Conservation (phyloP, 2,888 invertebrate genomes). For the Aphrophora alni region DNA sequence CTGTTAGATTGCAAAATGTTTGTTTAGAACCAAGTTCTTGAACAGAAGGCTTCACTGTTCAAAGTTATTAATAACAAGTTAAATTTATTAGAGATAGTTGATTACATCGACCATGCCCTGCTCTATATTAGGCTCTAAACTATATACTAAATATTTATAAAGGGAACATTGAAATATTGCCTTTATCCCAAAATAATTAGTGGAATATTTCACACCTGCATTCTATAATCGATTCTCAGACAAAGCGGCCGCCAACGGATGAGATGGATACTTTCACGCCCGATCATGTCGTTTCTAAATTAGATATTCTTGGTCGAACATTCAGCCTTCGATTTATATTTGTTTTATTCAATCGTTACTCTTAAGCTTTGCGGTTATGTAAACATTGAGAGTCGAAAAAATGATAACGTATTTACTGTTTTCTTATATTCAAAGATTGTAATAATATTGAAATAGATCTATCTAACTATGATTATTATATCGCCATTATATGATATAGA, state of each 20-base stretch:
- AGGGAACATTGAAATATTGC: conserved; percentile 28
- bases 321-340: not conserved
- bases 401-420: no score
- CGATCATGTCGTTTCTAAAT: not conserved
- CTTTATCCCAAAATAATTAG: conserved; percentile 33
- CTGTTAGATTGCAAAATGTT: no score
- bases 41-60: not conserved
- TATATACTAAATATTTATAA: conserved; percentile 39
- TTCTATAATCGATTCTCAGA: conserved; percentile 12
- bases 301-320: not conserved
- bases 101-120: not conserved
- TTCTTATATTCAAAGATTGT: no score
- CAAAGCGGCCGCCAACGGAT: conserved; percentile 31
- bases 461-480: no score
- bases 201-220: conserved; percentile 27
- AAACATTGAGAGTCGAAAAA: no score
- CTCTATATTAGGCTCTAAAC: conserved; percentile 32
- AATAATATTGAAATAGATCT: no score
- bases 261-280: not conserved
- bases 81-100: not conserved
- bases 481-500: no score
- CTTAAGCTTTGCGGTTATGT: no score
- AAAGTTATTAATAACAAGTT: not conserved
- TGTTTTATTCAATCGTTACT: not conserved
- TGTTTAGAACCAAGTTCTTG: no score